Base-by-base conservation (phyloP, 2,113 vertebrate species). In the Hemiprocne comata region DNA sequence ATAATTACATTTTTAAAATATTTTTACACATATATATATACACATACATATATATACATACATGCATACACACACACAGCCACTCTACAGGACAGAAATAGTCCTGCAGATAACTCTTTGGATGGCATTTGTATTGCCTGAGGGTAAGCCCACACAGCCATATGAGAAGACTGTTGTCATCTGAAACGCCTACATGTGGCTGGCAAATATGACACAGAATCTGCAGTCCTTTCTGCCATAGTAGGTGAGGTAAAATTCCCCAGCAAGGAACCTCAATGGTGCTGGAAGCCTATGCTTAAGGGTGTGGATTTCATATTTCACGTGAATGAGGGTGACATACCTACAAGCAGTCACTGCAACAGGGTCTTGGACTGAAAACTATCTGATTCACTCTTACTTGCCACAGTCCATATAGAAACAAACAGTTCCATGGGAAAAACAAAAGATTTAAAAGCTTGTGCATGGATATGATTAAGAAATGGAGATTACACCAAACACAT, bases 271-370 rank as follows among this genome's bases (percentile, higher is more conserved):
- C n/a, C 17, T 71, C 58, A 74, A 73, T 4, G 17, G 60, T 51
- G 83, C n/a, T 40, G 28, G 29, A 90, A 44, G 29, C 8, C 40
- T 58, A 9, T 1, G 14, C 72, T 66, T 71, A 36, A 46, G 58
- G 28, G 38, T 21, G 40, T 29, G 33, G 38, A 77, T 66, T 84
- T 83, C 38, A 67, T 17, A 18, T 46, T 58, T 62, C 33, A 57
- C 0, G 1, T 6, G 24, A 28, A 14, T 3, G 17, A 86, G 13
- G 16, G 11, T n/a, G 40, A 80, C 23, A 13, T 4, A 13, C 26
- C 46, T 58, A 73, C 8, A 2, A 40, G 17, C 15, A 44, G 42
- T 12, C 42, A 50, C 13, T 33, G 28, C 71, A 83, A 61, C 9
- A 20, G 18, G 14, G 25, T 38, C 78, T 21, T 54, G 24, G 55